Conservation (phyloP, 2,113 vertebrate genomes). For the Edolisoma coerulescens region DNA sequence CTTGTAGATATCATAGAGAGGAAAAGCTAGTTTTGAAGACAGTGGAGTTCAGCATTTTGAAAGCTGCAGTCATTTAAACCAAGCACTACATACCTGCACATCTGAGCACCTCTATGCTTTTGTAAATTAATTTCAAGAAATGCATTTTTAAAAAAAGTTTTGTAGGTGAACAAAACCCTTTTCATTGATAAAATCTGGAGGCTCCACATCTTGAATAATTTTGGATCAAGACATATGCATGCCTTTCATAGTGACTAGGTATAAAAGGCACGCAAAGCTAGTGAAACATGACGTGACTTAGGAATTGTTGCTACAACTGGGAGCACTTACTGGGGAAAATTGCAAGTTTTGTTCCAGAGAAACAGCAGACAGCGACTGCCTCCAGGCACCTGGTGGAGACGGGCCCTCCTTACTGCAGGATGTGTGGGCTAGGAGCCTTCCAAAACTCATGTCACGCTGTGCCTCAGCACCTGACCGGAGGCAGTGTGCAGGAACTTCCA, state of each 20-base stretch:
- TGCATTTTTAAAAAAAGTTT: neutral
- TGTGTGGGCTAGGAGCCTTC: neutral
- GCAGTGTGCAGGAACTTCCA: neutral
- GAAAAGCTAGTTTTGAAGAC: neutral
- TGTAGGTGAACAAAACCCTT: neutral
- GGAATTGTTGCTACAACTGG: slow-evolving; percentile 22
- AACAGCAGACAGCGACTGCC: neutral
- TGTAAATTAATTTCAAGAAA: neutral
- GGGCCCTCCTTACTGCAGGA: neutral
- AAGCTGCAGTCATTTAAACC: neutral
- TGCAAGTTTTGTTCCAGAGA: neutral
- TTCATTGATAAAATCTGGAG: neutral
- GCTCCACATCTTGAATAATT: slow-evolving; percentile 22
- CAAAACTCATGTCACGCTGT: neutral
- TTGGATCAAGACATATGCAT: neutral
- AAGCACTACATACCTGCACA: neutral
- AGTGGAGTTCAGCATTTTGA: neutral
- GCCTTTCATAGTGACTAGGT: neutral
- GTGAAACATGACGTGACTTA: neutral
- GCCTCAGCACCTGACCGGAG: neutral
- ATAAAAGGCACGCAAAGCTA: slow-evolving; percentile 16
- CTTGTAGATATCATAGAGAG: neutral
- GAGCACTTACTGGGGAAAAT: neutral
- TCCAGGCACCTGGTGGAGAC: neutral
- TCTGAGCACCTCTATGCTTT: neutral